Conservation (phyloP, 2,113 vertebrate species). For the Gopherus flavomarginatus region DNA sequence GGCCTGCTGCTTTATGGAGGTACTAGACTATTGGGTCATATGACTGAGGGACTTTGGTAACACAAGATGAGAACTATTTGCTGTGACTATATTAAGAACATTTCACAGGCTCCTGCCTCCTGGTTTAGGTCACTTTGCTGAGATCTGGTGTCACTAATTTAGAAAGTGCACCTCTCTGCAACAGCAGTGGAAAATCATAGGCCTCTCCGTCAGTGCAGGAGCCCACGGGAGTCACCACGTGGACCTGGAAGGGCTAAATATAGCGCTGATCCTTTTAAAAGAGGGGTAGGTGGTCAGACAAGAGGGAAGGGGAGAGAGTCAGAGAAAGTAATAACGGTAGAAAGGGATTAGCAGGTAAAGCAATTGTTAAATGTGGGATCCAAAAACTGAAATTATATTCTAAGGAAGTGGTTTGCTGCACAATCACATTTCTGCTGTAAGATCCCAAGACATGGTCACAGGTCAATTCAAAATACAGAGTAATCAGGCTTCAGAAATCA, state of each 20-base stretch:
- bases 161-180: conserved; percentile 59
- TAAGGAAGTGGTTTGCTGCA: not conserved
- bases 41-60: conserved; percentile 55
- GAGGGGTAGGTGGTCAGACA: conserved; percentile 23
- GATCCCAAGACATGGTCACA: not conserved
- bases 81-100: conserved; percentile 68
- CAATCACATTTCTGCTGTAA: not conserved
- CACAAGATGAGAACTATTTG: conserved; percentile 63
- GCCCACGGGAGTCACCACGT: conserved; percentile 5
- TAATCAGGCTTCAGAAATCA: not conserved
- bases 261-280: conserved; percentile 65
- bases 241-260: conserved; percentile 56
- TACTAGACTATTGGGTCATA: conserved; percentile 4
- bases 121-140: conserved; percentile 41
- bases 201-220: conserved; percentile 25
- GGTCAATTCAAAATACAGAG: not conserved
- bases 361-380: not conserved
- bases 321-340: not conserved
- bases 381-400: conserved; percentile 1
- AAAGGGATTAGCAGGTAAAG: not conserved
- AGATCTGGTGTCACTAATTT: conserved; percentile 69
- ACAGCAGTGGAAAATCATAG: conserved; percentile 53
- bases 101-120: conserved; percentile 49
- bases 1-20: conserved; percentile 31
- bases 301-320: not conserved